These are phyloP conservation scores for Drosophila equinoxialis DNA, from an alignment of 1,140 invertebrate genomes.

Conservation along the genomic window DNA sequence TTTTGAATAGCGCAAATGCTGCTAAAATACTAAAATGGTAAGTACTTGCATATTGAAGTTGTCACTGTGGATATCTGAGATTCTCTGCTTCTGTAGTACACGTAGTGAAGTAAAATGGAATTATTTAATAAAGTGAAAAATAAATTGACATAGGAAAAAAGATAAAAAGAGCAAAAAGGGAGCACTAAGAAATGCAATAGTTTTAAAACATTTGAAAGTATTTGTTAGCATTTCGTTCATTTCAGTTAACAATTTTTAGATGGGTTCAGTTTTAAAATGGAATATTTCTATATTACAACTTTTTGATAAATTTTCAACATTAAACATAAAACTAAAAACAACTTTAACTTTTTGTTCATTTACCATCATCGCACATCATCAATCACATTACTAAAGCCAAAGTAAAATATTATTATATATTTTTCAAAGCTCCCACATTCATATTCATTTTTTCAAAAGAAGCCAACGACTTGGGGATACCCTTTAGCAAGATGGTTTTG, in stretches of 20 bases:
- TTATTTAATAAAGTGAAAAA: background rate
- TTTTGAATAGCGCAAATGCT: slow-evolving; percentile 69
- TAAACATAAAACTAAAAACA: background rate
- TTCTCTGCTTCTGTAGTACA: background rate
- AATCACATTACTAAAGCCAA: slow-evolving; percentile 3
- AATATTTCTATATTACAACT: background rate
- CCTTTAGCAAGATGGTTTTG: background rate
- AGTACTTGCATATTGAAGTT: slow-evolving; percentile 32
- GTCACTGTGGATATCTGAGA: background rate
- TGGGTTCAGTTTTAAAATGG: background rate
- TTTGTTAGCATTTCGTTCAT: too few species aligned
- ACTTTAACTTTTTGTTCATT: background rate
- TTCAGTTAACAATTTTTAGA: too few species aligned
- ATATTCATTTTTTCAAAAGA: background rate
- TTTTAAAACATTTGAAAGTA: too few species aligned
- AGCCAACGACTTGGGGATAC: background rate
- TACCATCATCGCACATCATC: slow-evolving; percentile 6
- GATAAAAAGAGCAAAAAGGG: background rate
- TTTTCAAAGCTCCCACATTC: background rate
- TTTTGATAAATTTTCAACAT: background rate
- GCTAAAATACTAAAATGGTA: slow-evolving; percentile 27
- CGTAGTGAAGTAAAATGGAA: slow-evolving; percentile 10
- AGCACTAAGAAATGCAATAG: background rate
- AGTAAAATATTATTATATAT: slow-evolving; percentile 7
- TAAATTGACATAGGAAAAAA: background rate